These are phyloP conservation scores for Callosobruchus maculatus DNA, from an alignment of 2,888 invertebrate species.

Conservation along the genomic window DNA sequence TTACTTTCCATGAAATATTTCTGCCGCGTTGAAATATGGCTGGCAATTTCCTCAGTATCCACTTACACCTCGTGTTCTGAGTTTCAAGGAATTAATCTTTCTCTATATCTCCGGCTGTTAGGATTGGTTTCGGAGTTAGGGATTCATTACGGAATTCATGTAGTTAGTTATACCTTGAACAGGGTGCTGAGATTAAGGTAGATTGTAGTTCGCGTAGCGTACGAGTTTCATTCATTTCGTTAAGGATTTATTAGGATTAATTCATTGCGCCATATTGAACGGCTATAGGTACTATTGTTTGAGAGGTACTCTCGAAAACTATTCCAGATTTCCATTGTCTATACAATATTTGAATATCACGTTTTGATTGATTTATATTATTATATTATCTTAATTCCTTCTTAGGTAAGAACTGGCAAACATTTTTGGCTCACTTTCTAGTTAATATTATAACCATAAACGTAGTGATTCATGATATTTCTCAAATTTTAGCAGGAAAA, in stretches of 20 bases:
- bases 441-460: no score
- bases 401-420: no score
- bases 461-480: no score
- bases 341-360: no score
- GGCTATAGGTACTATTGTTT: neutral
- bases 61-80: neutral
- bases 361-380: no score
- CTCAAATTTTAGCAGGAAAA: no score
- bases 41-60: neutral
- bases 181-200: neutral
- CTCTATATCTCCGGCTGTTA: neutral
- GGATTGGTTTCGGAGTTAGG: neutral
- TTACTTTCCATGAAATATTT: neutral
- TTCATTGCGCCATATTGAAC: neutral
- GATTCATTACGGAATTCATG: neutral
- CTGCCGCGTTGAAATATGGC: neutral
- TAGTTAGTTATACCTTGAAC: neutral
- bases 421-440: no score
- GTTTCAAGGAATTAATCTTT: neutral
- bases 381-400: no score
- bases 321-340: no score
- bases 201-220: neutral
- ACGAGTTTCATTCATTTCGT: neutral
- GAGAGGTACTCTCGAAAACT: no score
- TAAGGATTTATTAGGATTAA: neutral